These are phyloP conservation scores for Hyaena hyaena DNA, from an alignment of 2,113 vertebrate species.

Conservation along the genomic window DNA sequence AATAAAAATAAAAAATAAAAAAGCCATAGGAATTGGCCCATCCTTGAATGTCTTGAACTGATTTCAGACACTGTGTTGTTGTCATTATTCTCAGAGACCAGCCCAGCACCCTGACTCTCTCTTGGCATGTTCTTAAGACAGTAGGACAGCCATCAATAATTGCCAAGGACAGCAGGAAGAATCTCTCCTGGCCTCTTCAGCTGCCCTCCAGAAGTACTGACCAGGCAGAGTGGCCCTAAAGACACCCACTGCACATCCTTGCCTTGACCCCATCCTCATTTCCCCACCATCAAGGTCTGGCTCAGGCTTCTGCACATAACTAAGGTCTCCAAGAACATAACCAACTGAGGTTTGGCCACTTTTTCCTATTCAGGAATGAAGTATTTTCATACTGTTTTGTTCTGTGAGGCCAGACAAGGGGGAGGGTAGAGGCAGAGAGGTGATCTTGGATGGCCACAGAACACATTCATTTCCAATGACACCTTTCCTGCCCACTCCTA, in stretches of 20 bases:
- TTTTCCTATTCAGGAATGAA: not conserved
- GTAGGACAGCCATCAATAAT: not conserved
- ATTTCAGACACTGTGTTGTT: not conserved
- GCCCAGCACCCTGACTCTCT: not conserved
- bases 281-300: not conserved
- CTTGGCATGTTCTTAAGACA: not conserved
- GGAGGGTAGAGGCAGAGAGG: not conserved
- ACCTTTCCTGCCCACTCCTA: slow-evolving; percentile 66
- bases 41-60: not conserved
- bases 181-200: not conserved
- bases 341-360: not conserved
- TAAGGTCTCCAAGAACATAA: not conserved
- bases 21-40: not conserved
- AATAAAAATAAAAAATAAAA: not conserved
- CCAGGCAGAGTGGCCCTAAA: not conserved
- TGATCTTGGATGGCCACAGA: slow-evolving; percentile 38
- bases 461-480: slow-evolving; percentile 66
- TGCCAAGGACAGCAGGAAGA: not conserved
- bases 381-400: not conserved
- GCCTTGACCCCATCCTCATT: not conserved
- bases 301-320: not conserved
- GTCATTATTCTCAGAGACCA: not conserved
- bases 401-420: not conserved
- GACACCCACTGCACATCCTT: not conserved
- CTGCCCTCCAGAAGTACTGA: not conserved